Evolutionary conservation across 1,140 invertebrate genomes (phyloP), one percentile per base, ranked within the genome.

Genomic region (Drosophila pruinosa): DNA sequence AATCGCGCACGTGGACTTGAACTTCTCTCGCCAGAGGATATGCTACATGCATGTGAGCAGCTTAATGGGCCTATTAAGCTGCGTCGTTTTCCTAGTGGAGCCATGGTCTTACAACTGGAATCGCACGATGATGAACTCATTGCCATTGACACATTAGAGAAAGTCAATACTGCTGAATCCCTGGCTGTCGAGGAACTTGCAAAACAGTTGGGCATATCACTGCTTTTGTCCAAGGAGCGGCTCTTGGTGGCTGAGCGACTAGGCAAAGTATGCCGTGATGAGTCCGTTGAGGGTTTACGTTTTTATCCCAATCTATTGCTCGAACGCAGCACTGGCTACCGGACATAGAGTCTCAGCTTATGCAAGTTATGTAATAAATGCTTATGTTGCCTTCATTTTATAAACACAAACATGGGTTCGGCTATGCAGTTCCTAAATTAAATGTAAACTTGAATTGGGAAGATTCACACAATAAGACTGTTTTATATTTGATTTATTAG

Each of bases 251-350:
- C 96, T 3, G 98, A 99, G 92, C 95, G 95, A 75, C 92, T 94
- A 78, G 98, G 97, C 0, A 93, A 94, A 77, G 94, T 96, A n/a
- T 99, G 98, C 89, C 93, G 98, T 69, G 98, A 99, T 92, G 98
- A 99, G 91, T 96, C 96, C 0, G 95, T 98, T 57, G 97, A 99
- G 93, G 97, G 97, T 34, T 92, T 99, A 21, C 93, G 95, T 77
- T 99, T 99, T 92, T 99, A 97, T 93, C 95, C 96, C 1, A 99
- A 99, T 94, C 91, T 94, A 34, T 96, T 98, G 92, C 90, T 97
- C 12, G 21, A 71, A 0, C 78, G 75, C 8, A 59, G 64, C 34
- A 47, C 21, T 48, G 50, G 54, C 17, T 70, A 70, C 5, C 15
- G 34, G 24, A 15, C 15, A 4, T 17, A 8, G 26, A 15, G 17